Conservation (phyloP, 2,113 vertebrate genomes). For the human region GRCh38 chr16:18046501-18047000, state of each 20-base stretch:
- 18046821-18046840: not conserved
- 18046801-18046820: not conserved
- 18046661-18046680: rapidly evolving
- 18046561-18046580: not conserved
- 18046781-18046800: not conserved
- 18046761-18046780: not conserved
- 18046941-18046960: not conserved
- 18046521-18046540: not conserved
- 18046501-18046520: not conserved
- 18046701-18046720: not conserved
- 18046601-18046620: not conserved
- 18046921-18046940: not conserved
- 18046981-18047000: not conserved
- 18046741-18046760: not conserved
- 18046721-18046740: not conserved
- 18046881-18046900: not conserved
- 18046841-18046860: not conserved
- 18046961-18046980: not conserved
- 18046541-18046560: not conserved
- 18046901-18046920: not conserved
- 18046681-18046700: not conserved
- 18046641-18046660: not conserved
- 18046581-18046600: not conserved
- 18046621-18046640: rapidly evolving
- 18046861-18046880: not conserved